Base-by-base conservation (phyloP, 2,113 vertebrate genomes). In the Larimichthys crocea region DNA sequence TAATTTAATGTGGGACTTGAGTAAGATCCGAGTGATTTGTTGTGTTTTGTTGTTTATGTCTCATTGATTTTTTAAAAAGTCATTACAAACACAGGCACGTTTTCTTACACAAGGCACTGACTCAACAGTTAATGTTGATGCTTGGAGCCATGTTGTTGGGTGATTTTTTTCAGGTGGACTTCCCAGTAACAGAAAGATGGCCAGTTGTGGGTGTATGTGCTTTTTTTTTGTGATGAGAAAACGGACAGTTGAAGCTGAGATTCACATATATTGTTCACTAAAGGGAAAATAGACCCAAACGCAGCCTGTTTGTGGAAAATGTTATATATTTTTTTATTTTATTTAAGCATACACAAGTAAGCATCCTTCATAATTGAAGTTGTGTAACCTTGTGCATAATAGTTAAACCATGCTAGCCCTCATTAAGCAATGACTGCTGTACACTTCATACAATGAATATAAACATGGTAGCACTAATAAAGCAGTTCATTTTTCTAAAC, bases 361-460 rank as follows among this genome's bases (percentile, higher is more conserved):
- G 35, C 87, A 59, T 79, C 86, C 88, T 92, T 88, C 83, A 82
- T 87, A 76, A 87, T 11, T 83, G 87, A 94, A 94, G 88, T 82
- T 63, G 91, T 91, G 89, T 92, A 92, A 92, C 71, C 86, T 92
- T 93, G 92, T 94, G 93, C 89, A 93, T 90, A 92, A 92, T 89
- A 89, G 77, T 91, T 89, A 73, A 89, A 89, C 87, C 94, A 94
- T 94, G 94, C 94, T 94, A 93, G 92, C 94, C 94, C 92, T 92
- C 93, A 78, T 90, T 79, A 89, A 92, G 86, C 93, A 81, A 76
- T 88, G 62, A 80, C 88, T 79, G 79, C 82, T 91, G 85, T 86
- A 91, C 89, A 89, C 74, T 20, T 67, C 63, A 85, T 78, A 92
- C 81, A 80, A 80, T 86, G 53, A 87, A 89, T 86, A 91, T 74